phyloP scores from a whole-genome alignment of 2,888 invertebrate species.

The Cerastis leucographa region DNA sequence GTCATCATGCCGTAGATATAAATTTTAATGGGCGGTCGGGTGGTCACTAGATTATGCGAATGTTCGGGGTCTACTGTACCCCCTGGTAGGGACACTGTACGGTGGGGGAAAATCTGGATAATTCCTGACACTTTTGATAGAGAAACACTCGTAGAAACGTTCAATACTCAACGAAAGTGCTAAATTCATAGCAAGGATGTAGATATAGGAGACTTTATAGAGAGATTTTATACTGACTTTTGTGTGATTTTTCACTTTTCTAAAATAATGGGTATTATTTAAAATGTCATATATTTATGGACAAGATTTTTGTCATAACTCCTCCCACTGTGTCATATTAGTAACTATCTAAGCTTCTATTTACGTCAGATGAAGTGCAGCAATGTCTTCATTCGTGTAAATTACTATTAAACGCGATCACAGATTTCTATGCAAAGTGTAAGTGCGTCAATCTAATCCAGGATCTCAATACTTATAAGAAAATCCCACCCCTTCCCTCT shows the following conservation, averaged over 20 bases:
- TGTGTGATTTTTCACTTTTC: neutral
- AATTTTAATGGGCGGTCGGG: conserved; percentile 52
- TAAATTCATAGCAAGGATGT: neutral
- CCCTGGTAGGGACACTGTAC: conserved; percentile 32
- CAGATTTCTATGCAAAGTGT: conserved; percentile 15
- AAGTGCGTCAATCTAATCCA: conserved; percentile 5
- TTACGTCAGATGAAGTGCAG: neutral
- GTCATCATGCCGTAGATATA: conserved; percentile 60
- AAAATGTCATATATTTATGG: neutral
- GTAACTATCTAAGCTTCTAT: neutral
- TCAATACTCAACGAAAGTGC: neutral
- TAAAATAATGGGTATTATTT: too few relatives aligned
- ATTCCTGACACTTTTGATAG: conserved; percentile 3
- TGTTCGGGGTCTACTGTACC: conserved; percentile 59
- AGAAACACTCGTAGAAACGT: neutral
- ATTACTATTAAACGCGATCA: neutral
- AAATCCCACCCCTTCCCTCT: neutral
- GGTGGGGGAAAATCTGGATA: neutral
- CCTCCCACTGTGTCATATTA: neutral
- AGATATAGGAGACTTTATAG: neutral
- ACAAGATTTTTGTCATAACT: neutral
- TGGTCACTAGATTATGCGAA: conserved; percentile 57
- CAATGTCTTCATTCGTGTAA: neutral
- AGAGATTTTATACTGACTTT: neutral
- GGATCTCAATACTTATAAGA: conserved; percentile 20